phyloP scores from a whole-genome alignment of 2,113 vertebrate species.

The Climacteris rufus region DNA sequence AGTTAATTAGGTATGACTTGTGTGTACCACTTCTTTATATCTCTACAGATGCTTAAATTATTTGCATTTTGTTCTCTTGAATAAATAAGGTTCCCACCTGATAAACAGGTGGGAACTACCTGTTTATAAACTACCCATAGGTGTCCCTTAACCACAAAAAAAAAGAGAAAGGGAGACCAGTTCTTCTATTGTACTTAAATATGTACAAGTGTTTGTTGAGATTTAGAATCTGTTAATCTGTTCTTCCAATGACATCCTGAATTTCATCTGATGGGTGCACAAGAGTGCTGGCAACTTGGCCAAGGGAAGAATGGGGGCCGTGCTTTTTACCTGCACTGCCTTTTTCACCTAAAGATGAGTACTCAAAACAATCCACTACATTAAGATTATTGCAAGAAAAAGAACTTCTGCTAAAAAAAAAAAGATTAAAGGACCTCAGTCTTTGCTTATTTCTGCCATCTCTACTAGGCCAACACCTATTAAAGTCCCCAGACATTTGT shows the following conservation, averaged over 20 bases:
- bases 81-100: rapidly evolving
- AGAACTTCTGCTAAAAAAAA: neutral
- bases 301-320: neutral
- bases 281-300: neutral
- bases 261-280: neutral
- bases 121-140: too few species aligned
- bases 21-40: neutral
- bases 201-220: neutral
- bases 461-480: neutral
- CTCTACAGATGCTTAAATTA: neutral
- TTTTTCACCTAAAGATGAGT: neutral
- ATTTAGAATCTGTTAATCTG: neutral
- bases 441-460: neutral
- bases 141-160: neutral
- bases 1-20: neutral
- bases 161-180: neutral
- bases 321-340: neutral
- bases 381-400: neutral
- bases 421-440: neutral
- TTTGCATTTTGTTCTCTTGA: neutral
- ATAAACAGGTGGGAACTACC: too few species aligned
- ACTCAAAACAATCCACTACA: neutral
- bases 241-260: neutral
- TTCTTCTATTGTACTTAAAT: neutral
- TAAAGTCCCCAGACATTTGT: neutral